Base-by-base conservation (phyloP, 2,113 vertebrate genomes). In the Hippopotamus amphibius region DNA sequence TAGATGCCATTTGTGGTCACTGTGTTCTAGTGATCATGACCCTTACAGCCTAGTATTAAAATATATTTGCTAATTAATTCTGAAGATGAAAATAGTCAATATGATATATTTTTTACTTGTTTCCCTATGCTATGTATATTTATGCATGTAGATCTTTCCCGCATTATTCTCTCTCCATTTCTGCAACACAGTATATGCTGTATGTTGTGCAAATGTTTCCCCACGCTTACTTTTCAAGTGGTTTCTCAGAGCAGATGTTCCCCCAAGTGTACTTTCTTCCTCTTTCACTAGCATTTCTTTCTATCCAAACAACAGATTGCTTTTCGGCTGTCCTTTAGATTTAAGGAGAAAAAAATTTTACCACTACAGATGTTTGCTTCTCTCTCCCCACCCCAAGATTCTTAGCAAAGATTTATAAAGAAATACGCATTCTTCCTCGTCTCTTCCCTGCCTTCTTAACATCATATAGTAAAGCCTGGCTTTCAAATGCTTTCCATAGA, bases 291-390 rank as follows among this genome's bases (percentile, higher is more conserved):
- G 68, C 46, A 15, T 97, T 93, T 89, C 97, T 96, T 91, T 95
- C 97, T 98, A 69, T 94, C 98, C 97, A 98, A 99, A 98, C 97
- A 98, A 97, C 98, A 98, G 98, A 98, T 98, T 98, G 97, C 91
- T 98, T 97, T 98, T 97, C 43, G 95, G 79, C 93, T 98, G 96
- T 98, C 97, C 97, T 98, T 98, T 98, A 96, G 84, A 98, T 98
- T 94, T 89, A 97, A 97, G 90, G 71, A 92, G 55, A 69, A 91
- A 95, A 90, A 97, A 80, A 96, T 69, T 63, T 97, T 93, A 96
- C 74, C 93, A 95, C 74, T 71, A 84, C 93, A 98, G 97, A 97
- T 97, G 96, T 97, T 98, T 97, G 61, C 10, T n/a, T 89, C 83
- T 87, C 53, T 84, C 28, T 63, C 22, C n/a, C n/a, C 24, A 85